Evolutionary conservation across 2,113 vertebrate genomes (phyloP), one percentile per base, ranked within the genome.

Genomic region (Clarias magur): DNA sequence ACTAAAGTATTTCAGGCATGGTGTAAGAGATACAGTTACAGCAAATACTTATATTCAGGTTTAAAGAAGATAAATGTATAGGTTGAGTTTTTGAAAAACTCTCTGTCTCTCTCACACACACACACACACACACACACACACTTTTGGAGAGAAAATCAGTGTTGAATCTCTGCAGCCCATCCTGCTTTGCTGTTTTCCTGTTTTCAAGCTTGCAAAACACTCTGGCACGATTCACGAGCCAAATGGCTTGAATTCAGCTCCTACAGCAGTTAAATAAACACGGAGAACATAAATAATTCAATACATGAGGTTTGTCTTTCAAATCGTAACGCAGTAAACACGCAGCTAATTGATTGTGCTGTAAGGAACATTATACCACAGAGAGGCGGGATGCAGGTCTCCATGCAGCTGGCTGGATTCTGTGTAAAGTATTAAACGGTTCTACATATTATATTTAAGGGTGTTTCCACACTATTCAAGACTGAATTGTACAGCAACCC

Each of bases 171-270:
- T 60, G 84, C 42, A 34, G 85, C 82, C 65, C 87, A 83, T 88
- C 88, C 88, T 88, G 84, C 87, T 88, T 86, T 86, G 84, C 88
- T 88, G 84, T 88, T 89, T 86, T 86, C 86, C 88, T 88, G 84
- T 88, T 89, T 86, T 85, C 30, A 82, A 85, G 73, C 70, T 86
- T 48, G 60, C 72, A 83, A 73, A 89, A 60, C 73, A 53, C 82
- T 84, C 86, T 86, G 70, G 78, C 63, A 54, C 73, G 38, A 30
- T 38, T 48, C 21, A n/a, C 7, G 59, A 68, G 88, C 80, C 80
- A 86, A 82, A 82, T 48, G 70, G 72, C 84, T 86, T 59, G 53
- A 53, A 63, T 27, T 78, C 53, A 76, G n/a, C 56, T 88, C 79
- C 10, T 80, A 34, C 19, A 57, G 19, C 63, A 34, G 13, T 27